Conservation (phyloP, 2,113 vertebrate species). For the Pavo muticus region DNA sequence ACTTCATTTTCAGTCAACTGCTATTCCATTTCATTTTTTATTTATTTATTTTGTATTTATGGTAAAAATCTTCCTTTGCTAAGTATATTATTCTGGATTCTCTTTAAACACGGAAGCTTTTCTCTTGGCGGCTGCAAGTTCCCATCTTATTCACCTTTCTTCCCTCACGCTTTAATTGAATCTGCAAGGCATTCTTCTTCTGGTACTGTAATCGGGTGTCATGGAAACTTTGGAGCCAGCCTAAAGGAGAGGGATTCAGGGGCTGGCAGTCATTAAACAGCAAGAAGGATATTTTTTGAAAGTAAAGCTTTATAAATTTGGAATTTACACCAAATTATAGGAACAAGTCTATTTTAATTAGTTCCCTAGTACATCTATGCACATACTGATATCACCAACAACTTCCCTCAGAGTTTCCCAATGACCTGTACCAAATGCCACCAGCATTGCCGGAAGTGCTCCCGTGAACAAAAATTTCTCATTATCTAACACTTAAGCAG, state of each 20-base stretch:
- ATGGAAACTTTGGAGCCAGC: constrained; percentile 54
- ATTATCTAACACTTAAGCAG: neutral
- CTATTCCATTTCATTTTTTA: neutral
- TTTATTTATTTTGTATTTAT: neutral
- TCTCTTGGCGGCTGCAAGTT: neutral
- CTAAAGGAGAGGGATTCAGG: neutral
- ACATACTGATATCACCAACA: neutral
- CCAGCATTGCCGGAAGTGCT: neutral
- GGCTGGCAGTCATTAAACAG: neutral
- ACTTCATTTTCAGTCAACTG: neutral
- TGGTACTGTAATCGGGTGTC: neutral
- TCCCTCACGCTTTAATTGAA: constrained; percentile 4
- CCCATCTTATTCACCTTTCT: constrained; percentile 9
- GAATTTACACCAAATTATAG: neutral
- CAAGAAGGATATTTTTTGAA: neutral
- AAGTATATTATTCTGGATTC: neutral
- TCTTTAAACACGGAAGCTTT: neutral
- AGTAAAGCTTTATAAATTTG: neutral
- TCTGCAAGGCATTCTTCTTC: neutral
- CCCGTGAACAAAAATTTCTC: neutral
- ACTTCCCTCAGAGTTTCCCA: neutral
- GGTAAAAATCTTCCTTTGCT: neutral
- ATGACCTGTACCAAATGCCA: neutral
- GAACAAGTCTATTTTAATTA: neutral
- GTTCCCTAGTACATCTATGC: neutral